These are phyloP conservation scores for Druceiella hillmani DNA, from an alignment of 2,888 invertebrate species.

Conservation along the genomic window DNA sequence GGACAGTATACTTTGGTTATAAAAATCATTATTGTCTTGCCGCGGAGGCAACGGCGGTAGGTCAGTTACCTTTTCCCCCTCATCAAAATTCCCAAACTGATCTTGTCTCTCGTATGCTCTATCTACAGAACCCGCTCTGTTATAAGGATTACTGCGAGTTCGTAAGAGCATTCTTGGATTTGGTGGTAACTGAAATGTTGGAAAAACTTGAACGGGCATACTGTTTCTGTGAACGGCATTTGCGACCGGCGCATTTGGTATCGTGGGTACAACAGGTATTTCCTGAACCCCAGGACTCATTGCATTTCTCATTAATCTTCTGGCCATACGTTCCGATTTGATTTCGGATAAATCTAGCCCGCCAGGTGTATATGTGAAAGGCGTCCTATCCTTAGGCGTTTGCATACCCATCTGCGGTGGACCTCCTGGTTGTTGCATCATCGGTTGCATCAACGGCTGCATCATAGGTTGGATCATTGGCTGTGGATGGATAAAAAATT, in stretches of 20 bases:
- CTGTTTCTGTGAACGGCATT: constrained; percentile 35
- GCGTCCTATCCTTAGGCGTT: constrained; percentile 94
- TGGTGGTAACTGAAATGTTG: constrained; percentile 63
- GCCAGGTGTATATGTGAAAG: constrained; percentile 92
- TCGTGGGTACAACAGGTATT: constrained; percentile 47
- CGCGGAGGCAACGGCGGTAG: no score
- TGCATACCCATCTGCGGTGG: no score
- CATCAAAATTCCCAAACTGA: no score
- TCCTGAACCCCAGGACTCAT: constrained; percentile 68
- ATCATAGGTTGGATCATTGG: no score
- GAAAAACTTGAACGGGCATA: constrained; percentile 49
- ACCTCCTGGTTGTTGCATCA: no score
- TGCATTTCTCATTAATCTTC: constrained; percentile 56
- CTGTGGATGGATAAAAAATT: no score
- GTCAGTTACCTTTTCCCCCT: constrained; percentile 18
- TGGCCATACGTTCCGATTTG: constrained; percentile 83
- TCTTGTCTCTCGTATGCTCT: no score
- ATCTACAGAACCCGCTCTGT: constrained; percentile 14
- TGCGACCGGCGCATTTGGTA: constrained; percentile 41
- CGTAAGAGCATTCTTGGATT: constrained; percentile 57
- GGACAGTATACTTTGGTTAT: no score
- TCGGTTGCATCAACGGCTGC: no score
- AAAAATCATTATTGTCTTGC: no score
- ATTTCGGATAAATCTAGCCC: constrained; percentile 89
- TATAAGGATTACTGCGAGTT: constrained; percentile 38